Conservation (phyloP, 2,113 vertebrate genomes). For the Eulacestoma nigropectus region DNA sequence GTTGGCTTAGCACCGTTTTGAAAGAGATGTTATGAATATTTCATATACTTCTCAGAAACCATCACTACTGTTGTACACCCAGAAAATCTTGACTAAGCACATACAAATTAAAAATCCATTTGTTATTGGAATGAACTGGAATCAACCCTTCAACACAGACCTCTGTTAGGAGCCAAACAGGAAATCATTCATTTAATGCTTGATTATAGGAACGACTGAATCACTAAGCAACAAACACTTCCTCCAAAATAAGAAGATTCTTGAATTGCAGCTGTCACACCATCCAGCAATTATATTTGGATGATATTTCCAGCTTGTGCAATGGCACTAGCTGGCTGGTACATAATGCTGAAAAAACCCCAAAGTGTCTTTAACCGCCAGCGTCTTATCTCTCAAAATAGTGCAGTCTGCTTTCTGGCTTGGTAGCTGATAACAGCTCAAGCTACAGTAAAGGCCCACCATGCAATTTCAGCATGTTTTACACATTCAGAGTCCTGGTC, state of each 20-base stretch:
- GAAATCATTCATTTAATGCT: constrained; percentile 33
- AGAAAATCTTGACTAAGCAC: not conserved
- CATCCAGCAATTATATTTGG: constrained; percentile 8
- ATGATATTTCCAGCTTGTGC: not conserved
- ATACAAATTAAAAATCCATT: constrained; percentile 13
- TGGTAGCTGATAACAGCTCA: not conserved
- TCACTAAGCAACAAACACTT: constrained; percentile 24
- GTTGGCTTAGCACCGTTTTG: not conserved
- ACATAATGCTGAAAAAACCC: not conserved
- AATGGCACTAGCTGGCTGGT: not conserved
- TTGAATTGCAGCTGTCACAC: constrained; percentile 18
- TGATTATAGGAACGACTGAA: constrained; percentile 20
- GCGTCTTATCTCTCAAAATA: not conserved
- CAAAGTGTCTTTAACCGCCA: not conserved
- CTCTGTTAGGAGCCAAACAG: constrained; percentile 4
- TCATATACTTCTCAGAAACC: not conserved
- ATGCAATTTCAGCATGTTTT: not conserved
- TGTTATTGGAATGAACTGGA: not conserved
- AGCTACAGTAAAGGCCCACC: not conserved
- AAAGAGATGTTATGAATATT: not conserved
- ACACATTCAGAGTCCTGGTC: not conserved
- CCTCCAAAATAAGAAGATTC: constrained; percentile 7
- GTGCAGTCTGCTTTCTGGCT: not conserved
- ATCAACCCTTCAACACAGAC: not conserved
- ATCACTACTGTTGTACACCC: not conserved